Conservation (phyloP, 2,888 invertebrate genomes). For the Drosophila demipolita region DNA sequence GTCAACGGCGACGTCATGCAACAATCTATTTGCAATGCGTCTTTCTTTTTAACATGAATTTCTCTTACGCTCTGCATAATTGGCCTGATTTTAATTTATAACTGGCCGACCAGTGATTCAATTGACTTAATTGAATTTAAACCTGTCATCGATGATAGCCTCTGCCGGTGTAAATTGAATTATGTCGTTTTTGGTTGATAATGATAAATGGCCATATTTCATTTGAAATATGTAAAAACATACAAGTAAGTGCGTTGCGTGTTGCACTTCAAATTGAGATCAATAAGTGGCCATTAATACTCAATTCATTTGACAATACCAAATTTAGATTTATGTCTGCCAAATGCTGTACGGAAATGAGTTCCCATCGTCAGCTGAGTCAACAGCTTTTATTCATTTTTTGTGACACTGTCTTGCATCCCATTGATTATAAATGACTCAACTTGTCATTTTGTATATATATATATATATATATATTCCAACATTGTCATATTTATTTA, state of each 20-base stretch:
- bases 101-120: conserved; percentile 64
- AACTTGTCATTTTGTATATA: neutral
- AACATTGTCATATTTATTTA: neutral
- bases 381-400: neutral
- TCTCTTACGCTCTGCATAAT: conserved; percentile 46
- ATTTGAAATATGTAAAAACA: conserved; percentile 60
- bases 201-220: conserved; percentile 72
- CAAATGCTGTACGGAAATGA: neutral
- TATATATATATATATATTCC: neutral
- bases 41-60: conserved; percentile 23
- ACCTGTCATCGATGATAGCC: conserved; percentile 41
- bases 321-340: conserved; percentile 16
- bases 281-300: conserved; percentile 47
- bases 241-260: conserved; percentile 31
- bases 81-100: conserved; percentile 64
- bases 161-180: conserved; percentile 50
- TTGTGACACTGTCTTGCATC: neutral
- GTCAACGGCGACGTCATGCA: conserved; percentile 52
- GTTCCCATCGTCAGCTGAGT: neutral
- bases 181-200: conserved; percentile 64
- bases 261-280: conserved; percentile 38
- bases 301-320: conserved; percentile 7
- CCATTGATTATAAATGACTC: neutral
- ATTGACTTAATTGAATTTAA: conserved; percentile 70
- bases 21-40: conserved; percentile 4